Conservation (phyloP, 1,140 invertebrate species). For the Sitodiplosis mosellana region DNA sequence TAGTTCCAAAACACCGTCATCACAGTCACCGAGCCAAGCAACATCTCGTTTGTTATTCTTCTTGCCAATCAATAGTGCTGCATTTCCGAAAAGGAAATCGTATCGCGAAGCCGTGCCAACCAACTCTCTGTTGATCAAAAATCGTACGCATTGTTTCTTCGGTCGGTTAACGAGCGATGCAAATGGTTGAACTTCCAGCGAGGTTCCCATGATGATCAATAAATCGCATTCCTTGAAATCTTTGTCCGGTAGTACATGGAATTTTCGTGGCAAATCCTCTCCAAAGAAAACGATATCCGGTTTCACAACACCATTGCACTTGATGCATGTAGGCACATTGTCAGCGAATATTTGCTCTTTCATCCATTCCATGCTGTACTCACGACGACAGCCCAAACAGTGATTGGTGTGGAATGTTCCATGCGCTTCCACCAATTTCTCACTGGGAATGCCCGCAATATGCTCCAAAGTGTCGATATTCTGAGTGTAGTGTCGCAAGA, state of each 20-base stretch:
- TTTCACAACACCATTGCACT: conserved; percentile 58
- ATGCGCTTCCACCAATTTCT: conserved; percentile 84
- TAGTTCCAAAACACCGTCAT: conserved; percentile 60
- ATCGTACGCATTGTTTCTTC: conserved; percentile 43
- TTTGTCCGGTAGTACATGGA: conserved; percentile 39
- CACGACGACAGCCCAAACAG: conserved; percentile 56
- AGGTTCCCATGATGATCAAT: conserved; percentile 89
- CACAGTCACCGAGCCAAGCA: conserved; percentile 72
- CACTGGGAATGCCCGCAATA: conserved; percentile 63
- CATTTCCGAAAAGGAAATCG: conserved; percentile 15
- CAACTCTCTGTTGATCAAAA: conserved; percentile 72
- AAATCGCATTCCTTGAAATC: conserved; percentile 82
- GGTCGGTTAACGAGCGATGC: conserved; percentile 70
- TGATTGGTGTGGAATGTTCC: conserved; percentile 81
- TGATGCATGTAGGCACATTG: conserved; percentile 53
- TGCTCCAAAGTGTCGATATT: conserved; percentile 90
- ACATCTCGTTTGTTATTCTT: conserved; percentile 56
- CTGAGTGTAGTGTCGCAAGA: conserved; percentile 74
- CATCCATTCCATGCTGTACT: conserved; percentile 64
- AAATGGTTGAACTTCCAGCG: conserved; percentile 86
- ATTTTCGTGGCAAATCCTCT: conserved; percentile 63
- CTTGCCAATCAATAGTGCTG: conserved; percentile 46
- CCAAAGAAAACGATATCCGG: conserved; percentile 93
- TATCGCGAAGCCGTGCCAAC: conserved; percentile 38
- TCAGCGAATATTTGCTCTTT: conserved; percentile 50